A percentile compares a stretch with the other conserved stretches of the same genome.
phyloP scores from a whole-genome alignment of 1,140 invertebrate genomes.

The Mizuhopecten yessoensis region DNA sequence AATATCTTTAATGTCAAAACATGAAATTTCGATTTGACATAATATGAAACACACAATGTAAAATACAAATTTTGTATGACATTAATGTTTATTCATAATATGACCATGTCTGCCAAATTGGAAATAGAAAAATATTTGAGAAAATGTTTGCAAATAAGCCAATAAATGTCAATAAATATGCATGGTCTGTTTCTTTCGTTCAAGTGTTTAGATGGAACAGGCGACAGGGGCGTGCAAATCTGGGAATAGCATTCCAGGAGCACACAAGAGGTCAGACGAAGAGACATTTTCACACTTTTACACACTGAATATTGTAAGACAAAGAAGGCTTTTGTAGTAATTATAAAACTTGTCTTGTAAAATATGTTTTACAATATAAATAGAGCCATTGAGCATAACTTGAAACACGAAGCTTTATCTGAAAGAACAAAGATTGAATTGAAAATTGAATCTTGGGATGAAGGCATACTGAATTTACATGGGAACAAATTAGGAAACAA shows the following conservation, averaged over 20 bases:
- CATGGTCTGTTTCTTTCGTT: background rate
- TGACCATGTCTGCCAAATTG: background rate
- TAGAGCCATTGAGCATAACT: background rate
- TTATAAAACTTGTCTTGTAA: background rate
- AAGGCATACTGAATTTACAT: background rate
- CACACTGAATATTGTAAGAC: background rate
- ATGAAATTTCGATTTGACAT: background rate
- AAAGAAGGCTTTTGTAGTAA: no score
- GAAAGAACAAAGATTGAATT: background rate
- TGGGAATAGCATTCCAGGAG: background rate
- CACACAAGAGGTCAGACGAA: background rate
- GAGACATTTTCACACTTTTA: background rate
- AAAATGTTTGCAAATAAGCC: background rate
- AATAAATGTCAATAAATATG: constrained; percentile 36
- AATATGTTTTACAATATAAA: background rate
- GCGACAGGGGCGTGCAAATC: background rate
- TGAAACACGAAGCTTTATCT: background rate
- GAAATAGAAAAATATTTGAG: background rate
- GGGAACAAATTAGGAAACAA: background rate
- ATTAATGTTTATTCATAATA: constrained; percentile 18
- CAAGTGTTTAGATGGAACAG: constrained; percentile 4
- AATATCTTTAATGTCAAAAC: background rate
- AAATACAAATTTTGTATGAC: background rate
- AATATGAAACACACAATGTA: background rate
- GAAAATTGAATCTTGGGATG: background rate